Evolutionary conservation across 2,888 invertebrate species (phyloP).

Genomic region (Leptogaster cylindrica): DNA sequence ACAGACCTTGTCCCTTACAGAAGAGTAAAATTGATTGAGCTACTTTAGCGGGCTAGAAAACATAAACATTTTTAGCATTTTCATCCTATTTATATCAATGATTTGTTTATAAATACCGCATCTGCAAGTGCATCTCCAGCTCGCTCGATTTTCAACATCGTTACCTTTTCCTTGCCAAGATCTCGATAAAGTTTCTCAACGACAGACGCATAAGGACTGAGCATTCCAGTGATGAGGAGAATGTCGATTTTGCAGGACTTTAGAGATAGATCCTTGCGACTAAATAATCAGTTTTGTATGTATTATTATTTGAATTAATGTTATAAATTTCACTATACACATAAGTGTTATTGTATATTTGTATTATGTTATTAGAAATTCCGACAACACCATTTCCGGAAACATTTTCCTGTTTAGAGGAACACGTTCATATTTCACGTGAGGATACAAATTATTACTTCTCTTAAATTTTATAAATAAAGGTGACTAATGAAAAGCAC

Average conservation of each 20-base stretch:
- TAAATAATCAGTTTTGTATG: constrained; percentile 59
- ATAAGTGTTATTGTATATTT: too few relatives aligned
- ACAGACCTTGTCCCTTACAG: constrained; percentile 84
- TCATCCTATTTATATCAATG: too few relatives aligned
- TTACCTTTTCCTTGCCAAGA: constrained; percentile 81
- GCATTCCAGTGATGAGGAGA: constrained; percentile 79
- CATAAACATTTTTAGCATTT: background rate
- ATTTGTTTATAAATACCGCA: constrained; percentile 67
- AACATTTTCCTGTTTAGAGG: too few relatives aligned
- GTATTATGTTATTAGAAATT: too few relatives aligned
- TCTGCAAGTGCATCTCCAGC: constrained; percentile 88
- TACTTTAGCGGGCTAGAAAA: constrained; percentile 80
- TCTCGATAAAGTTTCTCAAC: constrained; percentile 80
- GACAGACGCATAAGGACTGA: constrained; percentile 78
- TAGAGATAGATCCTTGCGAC: constrained; percentile 74
- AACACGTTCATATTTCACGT: too few relatives aligned
- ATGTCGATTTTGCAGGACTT: constrained; percentile 78
- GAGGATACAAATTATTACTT: too few relatives aligned
- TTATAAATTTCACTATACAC: too few relatives aligned
- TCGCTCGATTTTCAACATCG: constrained; percentile 82
- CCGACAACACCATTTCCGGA: too few relatives aligned
- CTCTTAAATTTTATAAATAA: too few relatives aligned
- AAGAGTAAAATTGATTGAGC: constrained; percentile 85
- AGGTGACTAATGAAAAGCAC: too few relatives aligned
- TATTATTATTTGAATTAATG: too few relatives aligned